Conservation (phyloP, 2,888 invertebrate genomes). For the Archips xylosteana region DNA sequence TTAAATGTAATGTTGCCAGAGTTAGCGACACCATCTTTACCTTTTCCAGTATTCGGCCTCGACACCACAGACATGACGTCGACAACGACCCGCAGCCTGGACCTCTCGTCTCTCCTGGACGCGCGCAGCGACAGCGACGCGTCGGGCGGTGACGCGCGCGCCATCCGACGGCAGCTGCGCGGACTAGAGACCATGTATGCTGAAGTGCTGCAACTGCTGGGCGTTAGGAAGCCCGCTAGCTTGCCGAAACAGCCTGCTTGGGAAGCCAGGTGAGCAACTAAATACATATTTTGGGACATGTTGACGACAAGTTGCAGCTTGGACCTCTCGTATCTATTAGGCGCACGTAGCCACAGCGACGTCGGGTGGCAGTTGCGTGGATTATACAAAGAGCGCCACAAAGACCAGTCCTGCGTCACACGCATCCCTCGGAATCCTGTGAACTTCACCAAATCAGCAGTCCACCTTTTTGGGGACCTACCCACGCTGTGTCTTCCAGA, state of each 20-base stretch:
- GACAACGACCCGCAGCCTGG: slow-evolving; percentile 91
- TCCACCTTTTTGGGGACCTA: no score
- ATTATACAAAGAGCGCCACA: no score
- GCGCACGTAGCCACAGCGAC: no score
- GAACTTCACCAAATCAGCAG: no score
- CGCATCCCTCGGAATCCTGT: no score
- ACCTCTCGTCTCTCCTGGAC: slow-evolving; percentile 92
- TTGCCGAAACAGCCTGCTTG: slow-evolving; percentile 79
- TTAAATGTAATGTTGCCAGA: no score
- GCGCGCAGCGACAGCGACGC: slow-evolving; percentile 91
- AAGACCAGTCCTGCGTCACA: no score
- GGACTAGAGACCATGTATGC: slow-evolving; percentile 95
- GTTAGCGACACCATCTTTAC: no score
- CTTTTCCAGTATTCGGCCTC: slow-evolving; percentile 87
- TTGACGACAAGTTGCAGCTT: no score
- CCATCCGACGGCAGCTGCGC: slow-evolving; percentile 92
- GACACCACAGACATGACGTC: slow-evolving; percentile 92
- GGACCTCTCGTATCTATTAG: no score
- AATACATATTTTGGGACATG: neutral
- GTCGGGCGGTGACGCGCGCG: slow-evolving; percentile 91
- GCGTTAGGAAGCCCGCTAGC: slow-evolving; percentile 60
- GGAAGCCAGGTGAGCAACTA: slow-evolving; percentile 77
- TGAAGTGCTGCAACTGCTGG: slow-evolving; percentile 87
- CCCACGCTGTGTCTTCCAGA: no score
- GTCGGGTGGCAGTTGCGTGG: no score